Evolutionary conservation across 2,113 vertebrate species (phyloP).

Genomic region (Halcyon senegalensis): DNA sequence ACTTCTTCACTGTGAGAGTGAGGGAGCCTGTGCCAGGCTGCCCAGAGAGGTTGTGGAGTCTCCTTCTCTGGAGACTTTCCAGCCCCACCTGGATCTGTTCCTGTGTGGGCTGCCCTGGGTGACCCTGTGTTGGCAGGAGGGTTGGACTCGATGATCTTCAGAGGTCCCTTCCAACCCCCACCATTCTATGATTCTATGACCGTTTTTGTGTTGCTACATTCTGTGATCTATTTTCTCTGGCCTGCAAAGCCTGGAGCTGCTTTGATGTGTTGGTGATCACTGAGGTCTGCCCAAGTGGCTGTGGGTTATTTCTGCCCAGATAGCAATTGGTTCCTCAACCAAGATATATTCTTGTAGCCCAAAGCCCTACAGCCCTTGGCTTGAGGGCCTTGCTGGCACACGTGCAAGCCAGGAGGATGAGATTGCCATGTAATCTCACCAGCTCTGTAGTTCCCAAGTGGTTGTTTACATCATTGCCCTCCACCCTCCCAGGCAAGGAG

Average conservation of each 20-base stretch:
- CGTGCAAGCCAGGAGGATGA: neutral
- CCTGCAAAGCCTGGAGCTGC: neutral
- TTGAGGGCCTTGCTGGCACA: neutral
- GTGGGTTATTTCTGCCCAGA: neutral
- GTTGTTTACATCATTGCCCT: fast-evolving
- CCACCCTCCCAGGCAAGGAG: neutral
- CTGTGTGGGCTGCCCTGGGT: too few species aligned
- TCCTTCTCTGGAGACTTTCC: too few species aligned
- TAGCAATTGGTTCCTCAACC: too few species aligned
- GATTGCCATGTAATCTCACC: neutral
- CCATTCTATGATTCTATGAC: neutral
- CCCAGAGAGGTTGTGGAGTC: too few species aligned
- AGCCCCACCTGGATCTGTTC: too few species aligned
- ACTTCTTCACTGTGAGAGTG: too few species aligned
- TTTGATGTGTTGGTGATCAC: neutral
- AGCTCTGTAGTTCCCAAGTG: neutral
- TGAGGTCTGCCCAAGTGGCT: fast-evolving
- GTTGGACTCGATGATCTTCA: too few species aligned
- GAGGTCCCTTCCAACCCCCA: neutral
- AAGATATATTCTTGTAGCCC: neutral
- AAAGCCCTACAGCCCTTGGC: neutral
- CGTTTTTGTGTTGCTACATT: too few species aligned
- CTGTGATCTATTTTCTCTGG: neutral
- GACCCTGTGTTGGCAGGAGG: neutral
- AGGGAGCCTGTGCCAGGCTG: too few species aligned